Percentiles rank a stretch among this genome's conserved stretches.
phyloP scores from a whole-genome alignment of 1,140 invertebrate genomes.

The Nephila pilipes region DNA sequence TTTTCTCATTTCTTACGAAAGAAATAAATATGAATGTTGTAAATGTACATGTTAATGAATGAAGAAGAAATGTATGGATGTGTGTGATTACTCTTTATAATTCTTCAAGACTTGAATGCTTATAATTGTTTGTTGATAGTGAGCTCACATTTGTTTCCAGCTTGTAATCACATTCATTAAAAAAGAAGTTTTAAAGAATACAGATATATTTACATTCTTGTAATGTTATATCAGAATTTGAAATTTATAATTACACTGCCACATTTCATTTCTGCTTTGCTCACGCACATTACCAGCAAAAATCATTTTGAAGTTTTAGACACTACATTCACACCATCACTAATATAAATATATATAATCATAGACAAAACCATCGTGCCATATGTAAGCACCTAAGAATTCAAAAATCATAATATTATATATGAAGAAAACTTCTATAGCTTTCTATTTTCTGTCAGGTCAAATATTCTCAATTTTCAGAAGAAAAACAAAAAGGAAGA shows the following conservation, averaged over 20 bases:
- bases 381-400: not conserved
- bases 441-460: not conserved
- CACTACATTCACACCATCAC: conserved; percentile 11
- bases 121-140: conserved; percentile 22
- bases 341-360: not conserved
- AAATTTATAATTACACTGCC: conserved; percentile 10
- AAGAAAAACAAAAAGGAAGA: not conserved
- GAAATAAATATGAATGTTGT: not conserved
- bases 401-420: not conserved
- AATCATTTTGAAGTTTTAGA: conserved; percentile 5
- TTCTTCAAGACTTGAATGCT: not conserved
- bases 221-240: not conserved
- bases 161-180: not conserved
- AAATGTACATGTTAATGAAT: conserved; percentile 9
- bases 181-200: not conserved
- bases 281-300: not conserved
- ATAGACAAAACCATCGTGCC: not conserved
- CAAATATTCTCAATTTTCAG: not conserved
- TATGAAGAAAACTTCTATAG: not conserved
- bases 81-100: not conserved
- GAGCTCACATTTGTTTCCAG: conserved; percentile 48
- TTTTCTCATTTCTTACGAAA: not conserved
- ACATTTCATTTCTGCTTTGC: conserved; percentile 22
- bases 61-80: not conserved
- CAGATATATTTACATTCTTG: not conserved